Evolutionary conservation across 1,140 invertebrate genomes (phyloP), one percentile per base, ranked within the genome.

Genomic region (Drepana arcuata): DNA sequence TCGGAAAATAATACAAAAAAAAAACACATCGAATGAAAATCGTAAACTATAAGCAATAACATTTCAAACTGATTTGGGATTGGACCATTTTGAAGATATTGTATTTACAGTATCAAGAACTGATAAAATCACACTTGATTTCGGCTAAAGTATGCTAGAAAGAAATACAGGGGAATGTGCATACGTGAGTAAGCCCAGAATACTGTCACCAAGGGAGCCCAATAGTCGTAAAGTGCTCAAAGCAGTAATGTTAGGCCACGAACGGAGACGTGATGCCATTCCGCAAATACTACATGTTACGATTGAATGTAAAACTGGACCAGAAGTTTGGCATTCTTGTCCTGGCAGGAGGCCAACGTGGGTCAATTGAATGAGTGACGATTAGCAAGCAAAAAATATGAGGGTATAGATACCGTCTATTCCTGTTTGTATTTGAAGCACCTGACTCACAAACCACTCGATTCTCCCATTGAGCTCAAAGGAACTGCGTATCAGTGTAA

Each of bases 1-100:
- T 80, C 68, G 66, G 77, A 73, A 75, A 77, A 69, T 71, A 77
- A 75, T 67, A 72, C 62, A 63, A n/a, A n/a, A n/a, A n/a, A n/a
- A n/a, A n/a, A n/a, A n/a, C n/a, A n/a, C n/a, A n/a, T n/a, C n/a
- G n/a, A n/a, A n/a, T n/a, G n/a, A n/a, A n/a, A n/a, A n/a, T n/a
- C n/a, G n/a, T n/a, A n/a, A n/a, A n/a, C n/a, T n/a, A n/a, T n/a
- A n/a, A n/a, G n/a, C n/a, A n/a, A n/a, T n/a, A n/a, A n/a, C n/a
- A n/a, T n/a, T n/a, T n/a, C n/a, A n/a, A n/a, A n/a, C n/a, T n/a
- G n/a, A n/a, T n/a, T n/a, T n/a, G n/a, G n/a, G n/a, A n/a, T n/a
- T n/a, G n/a, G n/a, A n/a, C n/a, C n/a, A n/a, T n/a, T n/a, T n/a
- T n/a, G n/a, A n/a, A n/a, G n/a, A n/a, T n/a, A n/a, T n/a, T n/a